Evolutionary conservation across 2,888 invertebrate genomes (phyloP), one percentile per base, ranked within the genome.

Genomic region (Hemaris fuciformis): DNA sequence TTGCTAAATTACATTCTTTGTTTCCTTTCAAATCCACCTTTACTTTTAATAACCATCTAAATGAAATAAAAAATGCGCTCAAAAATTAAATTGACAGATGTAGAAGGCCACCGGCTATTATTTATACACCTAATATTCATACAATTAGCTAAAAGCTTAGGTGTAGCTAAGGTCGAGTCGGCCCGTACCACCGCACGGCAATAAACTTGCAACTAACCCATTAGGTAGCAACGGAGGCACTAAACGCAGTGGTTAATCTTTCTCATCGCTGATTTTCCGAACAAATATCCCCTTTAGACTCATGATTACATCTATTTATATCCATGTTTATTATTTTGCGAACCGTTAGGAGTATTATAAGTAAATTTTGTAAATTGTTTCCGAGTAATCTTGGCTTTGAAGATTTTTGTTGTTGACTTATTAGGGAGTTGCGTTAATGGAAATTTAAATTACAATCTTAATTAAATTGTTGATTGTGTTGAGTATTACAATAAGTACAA

Each of bases 191-290:
- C 53, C 38, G 48, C 23, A 38, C 41, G 46, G 10, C 48, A 53
- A 60, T 60, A 60, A 60, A 48, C 38, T 57, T 53, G 48, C 27
- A 18, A 7, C 27, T 31, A 31, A 27, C 53, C 53, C 18, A 53
- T 53, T 53, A 53, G 53, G 27, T 31, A 53, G 27, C 53, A 23
- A 25, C 27, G 22, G 23, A 7, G 38, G 53, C 18, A 15, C 27
- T 53, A 53, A 31, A 31, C 18, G 27, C 18, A 31, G 53, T 53
- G 18, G 27, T 27, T 53, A 53, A 53, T 53, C 53, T 53, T 31
- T 53, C 53, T 15, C 8, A 53, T 53, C 53, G 38, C 38, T 27
- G 10, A 53, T 27, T 48, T 27, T 48, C 27, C 31, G 10, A 15
- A 15, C 27, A 53, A 53, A 53, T 3, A 53, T 10, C 53, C 18